These are phyloP conservation scores for Pseudeuparius sepicola DNA, from an alignment of 2,888 invertebrate genomes.

Conservation along the genomic window DNA sequence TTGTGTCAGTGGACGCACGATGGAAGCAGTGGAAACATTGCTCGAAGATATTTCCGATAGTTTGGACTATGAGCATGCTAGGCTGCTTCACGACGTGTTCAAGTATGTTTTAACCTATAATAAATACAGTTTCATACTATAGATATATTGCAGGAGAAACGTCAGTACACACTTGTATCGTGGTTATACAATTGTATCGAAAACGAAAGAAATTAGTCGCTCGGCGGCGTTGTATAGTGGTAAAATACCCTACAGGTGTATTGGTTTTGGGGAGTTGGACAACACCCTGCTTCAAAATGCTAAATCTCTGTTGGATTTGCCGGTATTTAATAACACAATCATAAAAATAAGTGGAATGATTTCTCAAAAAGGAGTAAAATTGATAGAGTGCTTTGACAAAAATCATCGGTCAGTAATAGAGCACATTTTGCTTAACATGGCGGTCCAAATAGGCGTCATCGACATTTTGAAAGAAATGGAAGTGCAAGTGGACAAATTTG, in stretches of 20 bases:
- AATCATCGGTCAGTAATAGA: conserved; percentile 11
- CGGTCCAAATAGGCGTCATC: conserved; percentile 45
- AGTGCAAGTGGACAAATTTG: conserved; percentile 23
- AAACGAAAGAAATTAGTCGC: conserved; percentile 30
- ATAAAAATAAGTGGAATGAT: too few relatives aligned
- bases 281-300: too few relatives aligned
- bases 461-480: conserved; percentile 44
- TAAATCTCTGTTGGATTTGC: too few relatives aligned
- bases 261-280: too few relatives aligned
- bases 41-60: conserved; percentile 50
- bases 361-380: too few relatives aligned
- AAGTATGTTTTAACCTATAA: conserved; percentile 24
- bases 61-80: conserved; percentile 28
- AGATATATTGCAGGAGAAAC: conserved; percentile 26
- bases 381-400: too few relatives aligned
- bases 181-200: conserved; percentile 53
- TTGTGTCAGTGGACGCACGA: conserved; percentile 68
- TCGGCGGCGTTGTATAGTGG: too few relatives aligned
- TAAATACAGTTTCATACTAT: conserved; percentile 22
- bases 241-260: too few relatives aligned
- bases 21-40: conserved; percentile 58
- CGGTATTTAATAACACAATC: too few relatives aligned
- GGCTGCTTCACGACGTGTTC: conserved; percentile 30
- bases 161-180: conserved; percentile 60
- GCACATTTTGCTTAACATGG: conserved; percentile 28